Percentiles rank a stretch among this genome's conserved stretches.
These are phyloP conservation scores for Camponotus pennsylvanicus DNA, from an alignment of 1,140 invertebrate genomes.

Conservation along the genomic window DNA sequence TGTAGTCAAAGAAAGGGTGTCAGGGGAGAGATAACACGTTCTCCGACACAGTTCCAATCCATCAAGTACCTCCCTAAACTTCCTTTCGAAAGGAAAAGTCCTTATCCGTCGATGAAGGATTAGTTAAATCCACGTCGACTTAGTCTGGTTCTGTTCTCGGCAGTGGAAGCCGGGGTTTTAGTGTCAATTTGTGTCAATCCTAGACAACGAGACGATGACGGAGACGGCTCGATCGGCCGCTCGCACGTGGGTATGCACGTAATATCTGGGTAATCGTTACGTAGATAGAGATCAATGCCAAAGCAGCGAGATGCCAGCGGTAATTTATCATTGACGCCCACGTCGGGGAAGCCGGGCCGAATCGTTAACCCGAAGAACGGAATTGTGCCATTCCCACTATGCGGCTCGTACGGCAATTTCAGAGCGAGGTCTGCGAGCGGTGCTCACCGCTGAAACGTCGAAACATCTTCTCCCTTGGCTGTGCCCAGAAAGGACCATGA, in stretches of 20 bases:
- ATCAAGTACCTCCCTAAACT: not conserved
- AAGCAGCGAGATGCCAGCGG: constrained; percentile 69
- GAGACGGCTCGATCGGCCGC: constrained; percentile 53
- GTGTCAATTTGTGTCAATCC: constrained; percentile 60
- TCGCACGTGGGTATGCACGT: constrained; percentile 72
- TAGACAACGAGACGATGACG: constrained; percentile 67
- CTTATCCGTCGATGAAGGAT: constrained; percentile 6
- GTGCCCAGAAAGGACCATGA: constrained; percentile 67
- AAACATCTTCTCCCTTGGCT: constrained; percentile 18
- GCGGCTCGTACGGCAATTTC: constrained; percentile 66
- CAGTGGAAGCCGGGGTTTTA: constrained; percentile 25
- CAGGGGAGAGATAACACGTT: not conserved
- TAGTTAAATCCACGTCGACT: constrained; percentile 20
- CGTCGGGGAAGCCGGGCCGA: constrained; percentile 63
- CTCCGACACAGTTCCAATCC: not conserved
- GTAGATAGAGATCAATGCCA: constrained; percentile 82
- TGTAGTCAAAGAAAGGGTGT: not conserved
- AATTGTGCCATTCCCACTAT: constrained; percentile 73
- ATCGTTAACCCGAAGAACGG: constrained; percentile 74
- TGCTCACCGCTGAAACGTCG: constrained; percentile 1
- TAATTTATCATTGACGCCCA: constrained; percentile 81
- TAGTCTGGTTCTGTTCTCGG: not conserved
- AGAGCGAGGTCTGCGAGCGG: constrained; percentile 51
- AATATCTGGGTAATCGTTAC: constrained; percentile 80
- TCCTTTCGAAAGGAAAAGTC: not conserved